phyloP scores from a whole-genome alignment of 2,888 invertebrate species.

The Hofmannophila pseudospretella region DNA sequence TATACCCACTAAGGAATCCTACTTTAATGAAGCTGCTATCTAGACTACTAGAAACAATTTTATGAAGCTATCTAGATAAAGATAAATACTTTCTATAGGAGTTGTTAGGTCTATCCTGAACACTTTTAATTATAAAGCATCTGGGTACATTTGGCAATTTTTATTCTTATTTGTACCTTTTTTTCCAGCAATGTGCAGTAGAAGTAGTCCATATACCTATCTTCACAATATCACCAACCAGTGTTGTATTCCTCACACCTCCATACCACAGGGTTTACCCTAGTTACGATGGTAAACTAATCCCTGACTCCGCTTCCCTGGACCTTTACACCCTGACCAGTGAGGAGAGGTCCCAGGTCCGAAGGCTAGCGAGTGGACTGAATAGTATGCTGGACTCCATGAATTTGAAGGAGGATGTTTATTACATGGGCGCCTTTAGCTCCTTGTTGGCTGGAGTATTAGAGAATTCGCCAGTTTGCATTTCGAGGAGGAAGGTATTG shows the following conservation, averaged over 20 bases:
- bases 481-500: conserved; percentile 74
- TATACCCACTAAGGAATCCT: too few species aligned
- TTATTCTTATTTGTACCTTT: too few species aligned
- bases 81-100: too few species aligned
- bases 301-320: conserved; percentile 41
- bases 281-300: conserved; percentile 51
- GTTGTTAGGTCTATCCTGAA: too few species aligned
- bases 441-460: conserved; percentile 78
- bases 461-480: conserved; percentile 75
- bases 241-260: conserved; percentile 80
- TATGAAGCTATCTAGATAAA: too few species aligned
- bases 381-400: conserved; percentile 77
- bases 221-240: conserved; percentile 75
- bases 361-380: conserved; percentile 67
- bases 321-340: conserved; percentile 54
- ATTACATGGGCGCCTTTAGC: conserved; percentile 80
- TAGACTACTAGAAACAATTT: too few species aligned
- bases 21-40: too few species aligned
- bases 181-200: conserved; percentile 78
- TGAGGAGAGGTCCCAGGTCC: conserved; percentile 55
- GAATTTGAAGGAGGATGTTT: conserved; percentile 81
- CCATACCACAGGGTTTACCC: conserved; percentile 78
- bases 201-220: conserved; percentile 81
- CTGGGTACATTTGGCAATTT: too few species aligned
- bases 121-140: too few species aligned